phyloP scores from a whole-genome alignment of 2,888 invertebrate species.

The Drosophila kanekoi region DNA sequence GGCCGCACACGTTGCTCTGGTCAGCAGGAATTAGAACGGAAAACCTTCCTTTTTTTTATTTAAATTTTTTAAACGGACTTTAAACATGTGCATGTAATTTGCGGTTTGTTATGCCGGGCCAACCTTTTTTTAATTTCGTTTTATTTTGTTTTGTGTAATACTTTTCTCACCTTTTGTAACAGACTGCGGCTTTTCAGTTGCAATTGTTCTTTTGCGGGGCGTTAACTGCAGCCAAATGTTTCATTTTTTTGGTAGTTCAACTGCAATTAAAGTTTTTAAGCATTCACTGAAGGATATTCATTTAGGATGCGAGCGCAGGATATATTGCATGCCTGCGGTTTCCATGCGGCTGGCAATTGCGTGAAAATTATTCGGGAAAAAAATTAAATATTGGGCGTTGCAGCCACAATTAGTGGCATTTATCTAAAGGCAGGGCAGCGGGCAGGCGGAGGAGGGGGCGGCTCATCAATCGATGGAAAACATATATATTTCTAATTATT shows the following conservation, averaged over 20 bases:
- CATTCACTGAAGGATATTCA: conserved; percentile 49
- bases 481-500: neutral
- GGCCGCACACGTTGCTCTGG: conserved; percentile 8
- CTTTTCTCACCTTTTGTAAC: conserved; percentile 71
- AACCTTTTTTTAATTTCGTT: neutral
- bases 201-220: conserved; percentile 13
- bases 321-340: conserved; percentile 58
- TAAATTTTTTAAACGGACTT: conserved; percentile 7
- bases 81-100: conserved; percentile 71
- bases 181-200: conserved; percentile 19
- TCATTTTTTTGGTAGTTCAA: conserved; percentile 11
- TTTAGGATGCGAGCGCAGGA: conserved; percentile 27
- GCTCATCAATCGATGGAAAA: conserved; percentile 4
- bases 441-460: neutral
- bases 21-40: conserved; percentile 44
- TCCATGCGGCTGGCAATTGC: conserved; percentile 26
- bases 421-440: conserved; percentile 27
- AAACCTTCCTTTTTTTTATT: conserved; percentile 13
- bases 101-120: conserved; percentile 53
- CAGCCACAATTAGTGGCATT: conserved; percentile 68
- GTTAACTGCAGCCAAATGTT: conserved; percentile 52
- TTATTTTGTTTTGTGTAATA: conserved; percentile 55
- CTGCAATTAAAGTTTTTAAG: conserved; percentile 52
- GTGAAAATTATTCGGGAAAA: conserved; percentile 10
- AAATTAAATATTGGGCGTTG: conserved; percentile 49